Base-by-base conservation (phyloP, 2,888 invertebrate genomes). In the Microplitis manilae region DNA sequence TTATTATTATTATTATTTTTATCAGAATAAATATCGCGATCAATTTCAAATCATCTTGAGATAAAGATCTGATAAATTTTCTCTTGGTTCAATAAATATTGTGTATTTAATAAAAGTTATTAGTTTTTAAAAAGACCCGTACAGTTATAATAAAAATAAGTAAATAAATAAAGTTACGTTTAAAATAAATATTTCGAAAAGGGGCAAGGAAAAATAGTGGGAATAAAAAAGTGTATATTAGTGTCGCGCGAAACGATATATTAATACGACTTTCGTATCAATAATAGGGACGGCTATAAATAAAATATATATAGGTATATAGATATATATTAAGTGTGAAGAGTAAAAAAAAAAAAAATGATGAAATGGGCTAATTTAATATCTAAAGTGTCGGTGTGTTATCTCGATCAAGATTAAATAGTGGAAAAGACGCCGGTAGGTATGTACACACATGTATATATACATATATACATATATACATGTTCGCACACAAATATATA, bases 401-500 rank as follows among this genome's bases (percentile, higher is more conserved):
- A 62, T 62, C 62, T 62, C 62, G 62, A 62, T 62, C 62, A 62
- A 62, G 62, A 62, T 62, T 62, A 62, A 50, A 50, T 50, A 50
- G 50, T 50, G 50, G 50, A 50, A 50, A 50, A 50, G 50, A 50
- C 50, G 50, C 50, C 50, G 62, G 62, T 62, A 30, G 13, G 38
- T 67, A 20, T 67, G 38, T 30, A 67, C 20, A 30, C 67, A 13
- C 1, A 15, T 62, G 62, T 50, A 50, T 50, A 50, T 50, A 9
- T 67, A 30, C 8, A 17, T 67, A 67, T 67, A 67, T 17, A 67
- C 17, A 67, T 5, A 67, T 67, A 20, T 20, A 67, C 8, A 20
- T 67, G n/a, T n/a, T 39, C 30, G 4, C 30, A 30, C 2, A 30
- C 30, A 30, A 30, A 30, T 17, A 20, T 50, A 13, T 4, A 50